Evolutionary conservation across 2,113 vertebrate genomes (phyloP), one percentile per base, ranked within the genome.

Genomic region (Aythya baeri): DNA sequence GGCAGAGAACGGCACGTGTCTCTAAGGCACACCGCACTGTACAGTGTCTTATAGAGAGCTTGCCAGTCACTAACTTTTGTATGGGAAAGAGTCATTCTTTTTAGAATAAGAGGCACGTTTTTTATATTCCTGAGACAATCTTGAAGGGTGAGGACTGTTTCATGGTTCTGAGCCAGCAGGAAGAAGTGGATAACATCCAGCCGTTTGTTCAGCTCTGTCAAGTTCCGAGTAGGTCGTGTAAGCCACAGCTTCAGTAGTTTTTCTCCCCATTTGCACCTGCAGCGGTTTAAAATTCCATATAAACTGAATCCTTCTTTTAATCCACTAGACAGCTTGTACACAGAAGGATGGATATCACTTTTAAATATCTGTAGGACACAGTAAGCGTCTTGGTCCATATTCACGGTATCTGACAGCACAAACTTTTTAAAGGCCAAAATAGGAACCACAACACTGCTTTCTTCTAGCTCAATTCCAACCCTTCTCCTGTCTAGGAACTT

Each of bases 291-390:
- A 96, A 98, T 97, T 86, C 98, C 99, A 62, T 98, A 99, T 82
- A 99, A 98, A 95, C 99, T 99, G 87, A 99, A 98, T 68, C 99
- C 99, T 97, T 99, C 99, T 96, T 99, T 99, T 97, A 99, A 97
- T 80, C 99, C 99, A 57, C 98, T 99, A 81, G 98, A 97, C 63
- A 99, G 95, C 96, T 99, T 99, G 97, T 99, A 99, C 70, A 99
- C 99, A 3, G 99, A 99, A 55, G 99, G 99, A 83, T 99, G 99
- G n/a, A 98, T 97, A 67, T 99, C 99, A 62, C 98, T 98, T 97
- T 99, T 99, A 96, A 99, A 99, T 97, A 99, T 99, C 95, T 99
- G 99, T 50, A 99, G 97, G 41, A 99, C 99, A 83, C 98, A 99
- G 88, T 93, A 96, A 93, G 85, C 67, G 34, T 97, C 97, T 95